These are phyloP conservation scores for Trematomus bernacchii DNA, from an alignment of 2,797 vertebrate genomes.

Conservation along the genomic window DNA sequence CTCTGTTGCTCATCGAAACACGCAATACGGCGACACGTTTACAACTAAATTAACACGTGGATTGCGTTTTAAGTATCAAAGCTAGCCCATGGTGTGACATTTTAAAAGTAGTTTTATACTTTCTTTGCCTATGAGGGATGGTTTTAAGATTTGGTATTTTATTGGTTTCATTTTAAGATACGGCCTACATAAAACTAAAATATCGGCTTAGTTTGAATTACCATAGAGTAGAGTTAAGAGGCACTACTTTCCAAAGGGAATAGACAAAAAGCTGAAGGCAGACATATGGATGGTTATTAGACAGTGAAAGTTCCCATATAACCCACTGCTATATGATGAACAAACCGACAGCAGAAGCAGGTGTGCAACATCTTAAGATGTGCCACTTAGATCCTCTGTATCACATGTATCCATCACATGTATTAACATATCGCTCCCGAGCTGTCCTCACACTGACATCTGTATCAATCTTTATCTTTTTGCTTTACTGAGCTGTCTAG, in stretches of 20 bases:
- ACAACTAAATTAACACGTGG: too few relatives aligned
- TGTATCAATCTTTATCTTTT: constrained; percentile 30
- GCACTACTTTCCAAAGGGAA: neutral
- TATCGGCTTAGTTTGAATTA: neutral
- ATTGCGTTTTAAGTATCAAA: too few relatives aligned
- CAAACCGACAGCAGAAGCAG: neutral
- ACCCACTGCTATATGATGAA: neutral
- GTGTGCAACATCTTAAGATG: neutral
- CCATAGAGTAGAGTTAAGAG: neutral
- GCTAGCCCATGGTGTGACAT: too few relatives aligned
- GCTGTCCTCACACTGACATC: constrained; percentile 27
- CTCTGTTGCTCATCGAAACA: too few relatives aligned
- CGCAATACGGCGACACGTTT: too few relatives aligned
- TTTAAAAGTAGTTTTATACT: too few relatives aligned
- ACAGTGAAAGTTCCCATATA: constrained; percentile 2
- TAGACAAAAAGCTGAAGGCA: neutral
- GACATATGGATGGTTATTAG: neutral
- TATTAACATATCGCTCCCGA: constrained; percentile 11
- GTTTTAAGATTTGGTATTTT: too few relatives aligned
- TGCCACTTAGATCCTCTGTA: neutral
- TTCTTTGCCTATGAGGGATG: too few relatives aligned
- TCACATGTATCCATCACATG: constrained; percentile 7
- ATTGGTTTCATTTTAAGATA: neutral
- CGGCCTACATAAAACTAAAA: neutral
- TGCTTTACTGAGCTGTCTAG: constrained; percentile 31